Conservation (phyloP, 2,113 vertebrate species). For the Sceloporus undulatus region DNA sequence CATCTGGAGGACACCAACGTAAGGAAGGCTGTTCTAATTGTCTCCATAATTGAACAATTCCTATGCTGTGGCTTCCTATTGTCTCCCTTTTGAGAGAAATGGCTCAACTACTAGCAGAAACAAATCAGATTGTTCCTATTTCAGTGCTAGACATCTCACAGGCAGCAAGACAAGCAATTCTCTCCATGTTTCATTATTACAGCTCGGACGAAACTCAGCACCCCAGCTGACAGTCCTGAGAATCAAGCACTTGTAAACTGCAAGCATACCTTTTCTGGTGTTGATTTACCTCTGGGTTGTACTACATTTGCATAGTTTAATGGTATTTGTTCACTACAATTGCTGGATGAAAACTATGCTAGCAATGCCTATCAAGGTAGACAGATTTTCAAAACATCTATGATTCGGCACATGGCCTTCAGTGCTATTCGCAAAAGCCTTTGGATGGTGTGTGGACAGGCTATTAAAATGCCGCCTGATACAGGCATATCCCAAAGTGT, state of each 20-base stretch:
- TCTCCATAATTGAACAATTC: constrained; percentile 29
- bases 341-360: constrained; percentile 39
- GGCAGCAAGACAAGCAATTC: constrained; percentile 31
- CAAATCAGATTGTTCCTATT: neutral
- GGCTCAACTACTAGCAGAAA: constrained; percentile 3
- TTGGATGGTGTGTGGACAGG: constrained; percentile 17
- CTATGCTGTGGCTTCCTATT: neutral
- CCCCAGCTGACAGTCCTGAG: neutral
- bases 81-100: constrained; percentile 43
- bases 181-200: constrained; percentile 24
- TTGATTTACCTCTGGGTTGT: constrained; percentile 11
- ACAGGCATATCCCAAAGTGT: neutral
- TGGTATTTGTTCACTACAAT: constrained; percentile 29
- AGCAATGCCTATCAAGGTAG: constrained; percentile 31
- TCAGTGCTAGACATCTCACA: constrained; percentile 1
- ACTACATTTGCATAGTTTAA: constrained; percentile 2
- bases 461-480: constrained; percentile 49
- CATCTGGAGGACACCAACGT: neutral
- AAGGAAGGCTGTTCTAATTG: constrained; percentile 19
- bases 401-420: constrained; percentile 11
- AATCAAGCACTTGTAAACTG: constrained; percentile 36
- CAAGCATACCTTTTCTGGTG: constrained; percentile 28
- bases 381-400: constrained; percentile 31
- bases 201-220: neutral
- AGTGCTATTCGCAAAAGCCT: constrained; percentile 40